Base-by-base conservation (phyloP, 2,113 vertebrate genomes). In the Phocoena sinus region DNA sequence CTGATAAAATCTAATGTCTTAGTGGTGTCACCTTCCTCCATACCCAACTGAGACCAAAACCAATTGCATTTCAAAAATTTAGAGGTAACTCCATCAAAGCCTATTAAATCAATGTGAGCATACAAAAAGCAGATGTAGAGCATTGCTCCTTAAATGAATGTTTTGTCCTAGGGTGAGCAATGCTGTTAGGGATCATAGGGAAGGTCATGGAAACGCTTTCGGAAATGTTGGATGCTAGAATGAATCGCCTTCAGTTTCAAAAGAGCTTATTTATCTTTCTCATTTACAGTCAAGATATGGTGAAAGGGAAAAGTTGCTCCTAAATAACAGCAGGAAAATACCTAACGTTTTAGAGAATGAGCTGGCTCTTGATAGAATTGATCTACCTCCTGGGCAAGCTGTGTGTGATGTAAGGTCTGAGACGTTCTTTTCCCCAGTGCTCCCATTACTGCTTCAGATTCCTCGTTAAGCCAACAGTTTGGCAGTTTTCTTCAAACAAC, bases 221-320 rank as follows among this genome's bases (percentile, higher is more conserved):
- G 63, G 80, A 95, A 97, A 96, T 13, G 86, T 93, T 91, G n/a
- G 63, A 33, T 96, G 79, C 62, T 97, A 33, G 85, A 65, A 76
- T 47, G 86, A 92, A 89, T 63, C 95, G 77, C 76, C 70, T 91
- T 95, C 58, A 81, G 33, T 96, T 68, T 95, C 2, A 8, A 96
- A 71, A 93, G 25, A 38, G 6, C 8, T n/a, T 97, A 50, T 90
- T 97, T 94, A 58, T 68, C 50, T 86, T 96, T 95, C 81, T 96
- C 53, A 97, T 82, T 96, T 91, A 85, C n/a, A 92, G 71, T 94
- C 28, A 94, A 94, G 94, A 92, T 88, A 95, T 0, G 0, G 33
- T 80, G n/a, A 96, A 97, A 91, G 58, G n/a, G 28, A 94, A 84
- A 94, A 74, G 3, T 91, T 50, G 4, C 58, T 95, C 10, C 41